Percentiles rank a stretch among this genome's conserved stretches.
Conservation (phyloP, 2,113 vertebrate species). For the Mustelus asterias region DNA sequence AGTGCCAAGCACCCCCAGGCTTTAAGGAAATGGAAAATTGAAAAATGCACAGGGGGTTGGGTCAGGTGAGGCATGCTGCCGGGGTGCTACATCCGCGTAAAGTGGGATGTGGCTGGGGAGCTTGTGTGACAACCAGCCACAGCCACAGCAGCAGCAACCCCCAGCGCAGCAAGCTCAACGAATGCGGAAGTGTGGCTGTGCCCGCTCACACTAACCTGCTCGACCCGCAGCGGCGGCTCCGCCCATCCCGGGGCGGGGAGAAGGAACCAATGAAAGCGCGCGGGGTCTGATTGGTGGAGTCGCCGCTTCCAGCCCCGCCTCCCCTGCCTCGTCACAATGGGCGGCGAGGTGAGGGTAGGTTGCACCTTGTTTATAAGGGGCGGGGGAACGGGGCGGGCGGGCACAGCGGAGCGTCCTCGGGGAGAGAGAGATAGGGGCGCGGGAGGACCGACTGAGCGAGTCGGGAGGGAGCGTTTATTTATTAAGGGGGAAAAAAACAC, state of each 20-base stretch:
- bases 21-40: not conserved
- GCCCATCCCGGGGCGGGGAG: not conserved
- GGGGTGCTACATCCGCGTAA: not conserved
- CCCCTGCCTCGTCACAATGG: not conserved
- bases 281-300: not conserved
- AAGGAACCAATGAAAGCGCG: not conserved
- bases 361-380: constrained; percentile 33
- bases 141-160: not conserved
- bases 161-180: not conserved
- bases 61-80: not conserved
- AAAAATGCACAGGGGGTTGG: not conserved
- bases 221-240: not conserved
- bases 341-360: constrained; percentile 23
- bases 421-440: not conserved
- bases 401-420: not conserved
- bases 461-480: not conserved
- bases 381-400: not conserved
- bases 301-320: not conserved
- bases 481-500: too few species aligned
- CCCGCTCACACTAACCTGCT: not conserved
- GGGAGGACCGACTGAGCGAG: too few species aligned
- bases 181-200: constrained; percentile 11
- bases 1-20: not conserved
- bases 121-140: not conserved
- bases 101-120: not conserved